A percentile compares a stretch with the other conserved stretches of the same genome.
phyloP scores from a whole-genome alignment of 2,797 vertebrate species.

The Poeciliopsis infans region DNA sequence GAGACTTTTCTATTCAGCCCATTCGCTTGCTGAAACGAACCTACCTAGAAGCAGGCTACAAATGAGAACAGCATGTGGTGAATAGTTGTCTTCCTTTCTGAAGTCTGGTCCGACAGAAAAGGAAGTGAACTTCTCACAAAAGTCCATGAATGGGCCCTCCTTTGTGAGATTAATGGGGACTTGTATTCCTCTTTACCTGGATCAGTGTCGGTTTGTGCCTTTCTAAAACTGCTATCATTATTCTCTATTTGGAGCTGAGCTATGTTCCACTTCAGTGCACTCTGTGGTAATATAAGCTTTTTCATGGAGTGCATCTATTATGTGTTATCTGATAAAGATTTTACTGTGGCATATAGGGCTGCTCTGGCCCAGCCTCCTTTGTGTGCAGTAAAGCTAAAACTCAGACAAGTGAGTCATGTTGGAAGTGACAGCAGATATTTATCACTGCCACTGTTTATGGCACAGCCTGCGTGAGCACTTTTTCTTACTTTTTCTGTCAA shows the following conservation, averaged over 20 bases:
- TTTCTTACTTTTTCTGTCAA: conserved; percentile 63
- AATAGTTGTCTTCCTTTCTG: conserved; percentile 26
- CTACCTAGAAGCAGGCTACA: background rate
- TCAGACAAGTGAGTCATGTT: conserved; percentile 78
- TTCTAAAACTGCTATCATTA: conserved; percentile 65
- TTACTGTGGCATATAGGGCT: conserved; percentile 52
- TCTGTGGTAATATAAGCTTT: conserved; percentile 64
- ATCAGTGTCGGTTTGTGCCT: conserved; percentile 53
- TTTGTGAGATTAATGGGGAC: conserved; percentile 46
- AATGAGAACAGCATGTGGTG: background rate
- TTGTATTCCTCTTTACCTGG: conserved; percentile 52
- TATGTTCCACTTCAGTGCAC: conserved; percentile 53
- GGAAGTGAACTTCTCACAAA: conserved; percentile 42
- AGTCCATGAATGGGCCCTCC: conserved; percentile 26
- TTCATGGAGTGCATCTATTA: conserved; percentile 75
- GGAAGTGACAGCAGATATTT: conserved; percentile 80
- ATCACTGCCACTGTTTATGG: conserved; percentile 79
- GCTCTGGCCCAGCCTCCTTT: conserved; percentile 52
- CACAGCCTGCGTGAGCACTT: conserved; percentile 55
- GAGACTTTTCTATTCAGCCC: background rate
- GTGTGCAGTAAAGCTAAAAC: conserved; percentile 65
- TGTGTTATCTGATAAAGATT: conserved; percentile 76
- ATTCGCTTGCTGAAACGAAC: background rate
- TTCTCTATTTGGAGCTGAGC: conserved; percentile 59
- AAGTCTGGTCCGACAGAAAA: conserved; percentile 9